Conservation (phyloP, 2,888 invertebrate genomes). For the Neria commutata region DNA sequence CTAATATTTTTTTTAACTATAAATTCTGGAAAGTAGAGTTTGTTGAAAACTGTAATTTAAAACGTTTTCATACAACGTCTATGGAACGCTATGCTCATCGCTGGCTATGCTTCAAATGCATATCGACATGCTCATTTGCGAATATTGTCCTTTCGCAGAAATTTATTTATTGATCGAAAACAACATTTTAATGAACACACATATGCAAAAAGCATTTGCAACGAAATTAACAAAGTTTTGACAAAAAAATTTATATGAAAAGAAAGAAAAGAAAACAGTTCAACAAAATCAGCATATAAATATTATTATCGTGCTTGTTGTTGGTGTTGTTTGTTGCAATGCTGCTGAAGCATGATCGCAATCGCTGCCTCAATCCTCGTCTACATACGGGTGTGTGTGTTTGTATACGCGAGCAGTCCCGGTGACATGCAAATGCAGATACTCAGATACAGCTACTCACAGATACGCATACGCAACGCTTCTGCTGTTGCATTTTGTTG, state of each 20-base stretch:
- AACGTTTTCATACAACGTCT: too few relatives aligned
- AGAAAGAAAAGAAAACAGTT: constrained; percentile 28
- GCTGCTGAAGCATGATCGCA: constrained; percentile 31
- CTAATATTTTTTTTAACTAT: too few relatives aligned
- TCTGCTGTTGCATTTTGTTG: constrained; percentile 31
- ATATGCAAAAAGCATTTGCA: constrained; percentile 9
- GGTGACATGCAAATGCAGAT: background rate
- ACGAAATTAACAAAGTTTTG: constrained; percentile 37
- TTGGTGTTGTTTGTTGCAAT: constrained; percentile 33
- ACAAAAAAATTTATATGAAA: constrained; percentile 38
- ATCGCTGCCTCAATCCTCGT: too few relatives aligned
- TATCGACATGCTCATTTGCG: background rate
- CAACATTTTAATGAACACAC: constrained; percentile 59
- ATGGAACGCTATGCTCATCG: too few relatives aligned
- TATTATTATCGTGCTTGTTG: constrained; percentile 35
- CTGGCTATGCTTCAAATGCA: too few relatives aligned
- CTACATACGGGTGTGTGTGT: too few relatives aligned
- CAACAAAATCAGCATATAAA: constrained; percentile 23
- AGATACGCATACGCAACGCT: background rate
- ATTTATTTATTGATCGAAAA: constrained; percentile 58
- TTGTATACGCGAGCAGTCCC: too few relatives aligned
- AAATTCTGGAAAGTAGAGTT: too few relatives aligned
- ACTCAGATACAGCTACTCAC: too few relatives aligned
- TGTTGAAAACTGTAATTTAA: too few relatives aligned
- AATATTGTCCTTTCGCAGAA: constrained; percentile 21